Evolutionary conservation across 2,113 vertebrate genomes (phyloP).

Genomic region (Dissostichus mawsoni): DNA sequence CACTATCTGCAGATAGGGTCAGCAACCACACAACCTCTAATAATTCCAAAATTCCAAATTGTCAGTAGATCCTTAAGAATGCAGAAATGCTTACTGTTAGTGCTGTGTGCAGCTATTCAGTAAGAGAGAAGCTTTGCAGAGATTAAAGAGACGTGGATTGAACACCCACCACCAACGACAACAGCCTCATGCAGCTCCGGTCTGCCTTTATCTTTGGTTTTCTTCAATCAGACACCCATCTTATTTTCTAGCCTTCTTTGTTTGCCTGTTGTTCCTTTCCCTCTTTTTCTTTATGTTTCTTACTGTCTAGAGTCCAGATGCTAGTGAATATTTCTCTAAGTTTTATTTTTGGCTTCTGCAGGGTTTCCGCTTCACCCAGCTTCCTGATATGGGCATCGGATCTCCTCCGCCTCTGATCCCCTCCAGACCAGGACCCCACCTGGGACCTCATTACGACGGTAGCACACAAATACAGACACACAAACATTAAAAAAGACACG

Average conservation of each 20-base stretch:
- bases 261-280: neutral
- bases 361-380: constrained; percentile 98
- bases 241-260: neutral
- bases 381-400: constrained; percentile 97
- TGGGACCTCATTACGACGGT: constrained; percentile 90
- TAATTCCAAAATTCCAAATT: no score
- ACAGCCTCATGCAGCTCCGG: neutral
- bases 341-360: constrained; percentile 64
- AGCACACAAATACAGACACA: constrained; percentile 38
- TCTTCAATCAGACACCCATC: constrained; percentile 1
- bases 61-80: no score
- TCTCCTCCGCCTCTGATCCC: constrained; percentile 95
- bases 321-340: neutral
- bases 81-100: neutral
- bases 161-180: constrained; percentile 23
- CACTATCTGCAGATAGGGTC: no score
- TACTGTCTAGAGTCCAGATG: neutral
- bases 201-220: neutral
- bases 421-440: constrained; percentile 92
- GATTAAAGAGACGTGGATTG: constrained; percentile 27
- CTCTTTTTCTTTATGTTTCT: neutral
- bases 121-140: constrained; percentile 11
- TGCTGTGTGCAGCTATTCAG: constrained; percentile 25
- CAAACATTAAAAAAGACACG: neutral
- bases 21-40: no score